phyloP scores from a whole-genome alignment of 30 jellyfish, hydroid and myxozoan species.

The Cassiopea xamachana region DNA sequence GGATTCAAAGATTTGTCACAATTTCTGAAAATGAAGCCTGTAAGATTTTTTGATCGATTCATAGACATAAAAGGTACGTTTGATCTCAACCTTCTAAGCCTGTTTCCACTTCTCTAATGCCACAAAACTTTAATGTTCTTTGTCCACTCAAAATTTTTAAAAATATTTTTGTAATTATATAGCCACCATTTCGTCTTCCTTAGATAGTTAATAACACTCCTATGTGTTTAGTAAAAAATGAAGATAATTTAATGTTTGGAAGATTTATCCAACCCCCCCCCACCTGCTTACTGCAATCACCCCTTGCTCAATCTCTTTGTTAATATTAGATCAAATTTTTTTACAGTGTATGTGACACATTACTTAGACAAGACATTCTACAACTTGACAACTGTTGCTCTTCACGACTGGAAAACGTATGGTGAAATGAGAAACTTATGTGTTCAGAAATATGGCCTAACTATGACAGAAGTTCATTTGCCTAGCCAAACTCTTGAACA shows the following conservation, averaged over 20 bases:
- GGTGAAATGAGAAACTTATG: conserved; percentile 96
- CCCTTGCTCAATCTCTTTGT: no score
- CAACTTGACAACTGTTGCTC: conserved; percentile 97
- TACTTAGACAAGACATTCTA: conserved; percentile 97
- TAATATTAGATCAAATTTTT: not conserved
- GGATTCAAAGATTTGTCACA: conserved; percentile 87
- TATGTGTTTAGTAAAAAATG: not conserved
- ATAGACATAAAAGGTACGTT: conserved; percentile 85
- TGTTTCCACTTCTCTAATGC: not conserved
- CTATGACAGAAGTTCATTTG: conserved; percentile 91
- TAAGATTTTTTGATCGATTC: conserved; percentile 84
- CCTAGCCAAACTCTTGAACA: conserved; percentile 99
- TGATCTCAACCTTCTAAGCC: not conserved
- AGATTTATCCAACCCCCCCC: no score
- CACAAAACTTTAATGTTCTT: not conserved
- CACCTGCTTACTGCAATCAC: no score
- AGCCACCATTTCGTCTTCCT: no score
- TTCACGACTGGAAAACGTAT: conserved; percentile 98
- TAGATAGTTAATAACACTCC: no score
- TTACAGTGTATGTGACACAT: conserved; percentile 83
- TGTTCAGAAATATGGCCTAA: conserved; percentile 87
- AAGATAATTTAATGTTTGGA: not conserved
- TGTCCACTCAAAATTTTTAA: no score
- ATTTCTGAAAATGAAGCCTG: conserved; percentile 86
- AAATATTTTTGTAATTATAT: no score